Conservation (phyloP, 2,888 invertebrate genomes). For the Antheraea assamensis region DNA sequence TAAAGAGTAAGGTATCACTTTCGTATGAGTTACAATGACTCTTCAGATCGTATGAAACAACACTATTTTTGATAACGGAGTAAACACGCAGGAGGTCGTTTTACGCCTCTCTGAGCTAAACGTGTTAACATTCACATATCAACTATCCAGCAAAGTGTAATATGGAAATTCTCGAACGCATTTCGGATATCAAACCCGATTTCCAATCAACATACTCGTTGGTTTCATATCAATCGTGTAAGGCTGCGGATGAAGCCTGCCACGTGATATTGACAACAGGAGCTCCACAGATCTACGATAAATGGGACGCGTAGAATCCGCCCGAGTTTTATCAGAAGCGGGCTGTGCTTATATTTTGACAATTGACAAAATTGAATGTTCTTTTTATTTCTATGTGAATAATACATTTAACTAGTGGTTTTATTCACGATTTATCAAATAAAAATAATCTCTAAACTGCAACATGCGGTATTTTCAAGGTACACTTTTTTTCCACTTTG, state of each 20-base stretch:
- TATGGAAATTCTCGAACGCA: not conserved
- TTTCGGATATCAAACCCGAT: not conserved
- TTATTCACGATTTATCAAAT: not conserved
- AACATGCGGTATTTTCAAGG: too few relatives aligned
- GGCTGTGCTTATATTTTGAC: not conserved
- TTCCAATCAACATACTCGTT: slow-evolving; percentile 6
- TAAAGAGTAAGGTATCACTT: not conserved
- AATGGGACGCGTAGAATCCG: slow-evolving; percentile 6
- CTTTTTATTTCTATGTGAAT: not conserved
- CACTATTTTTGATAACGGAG: not conserved
- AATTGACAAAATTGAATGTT: not conserved
- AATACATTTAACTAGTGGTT: not conserved
- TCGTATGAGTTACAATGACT: not conserved
- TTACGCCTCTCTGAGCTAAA: too few relatives aligned
- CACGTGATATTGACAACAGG: slow-evolving; percentile 38
- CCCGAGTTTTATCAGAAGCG: slow-evolving; percentile 4
- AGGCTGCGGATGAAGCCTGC: slow-evolving; percentile 27
- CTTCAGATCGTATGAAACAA: not conserved
- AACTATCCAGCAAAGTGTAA: not conserved
- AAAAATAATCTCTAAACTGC: too few relatives aligned
- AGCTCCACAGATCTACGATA: slow-evolving; percentile 23
- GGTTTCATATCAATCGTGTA: slow-evolving; percentile 8
- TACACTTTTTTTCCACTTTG: too few relatives aligned
- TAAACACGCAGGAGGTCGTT: too few relatives aligned
- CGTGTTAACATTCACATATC: not conserved